Evolutionary conservation across 2,888 invertebrate genomes (phyloP).

Genomic region (Pterostichus madidus): DNA sequence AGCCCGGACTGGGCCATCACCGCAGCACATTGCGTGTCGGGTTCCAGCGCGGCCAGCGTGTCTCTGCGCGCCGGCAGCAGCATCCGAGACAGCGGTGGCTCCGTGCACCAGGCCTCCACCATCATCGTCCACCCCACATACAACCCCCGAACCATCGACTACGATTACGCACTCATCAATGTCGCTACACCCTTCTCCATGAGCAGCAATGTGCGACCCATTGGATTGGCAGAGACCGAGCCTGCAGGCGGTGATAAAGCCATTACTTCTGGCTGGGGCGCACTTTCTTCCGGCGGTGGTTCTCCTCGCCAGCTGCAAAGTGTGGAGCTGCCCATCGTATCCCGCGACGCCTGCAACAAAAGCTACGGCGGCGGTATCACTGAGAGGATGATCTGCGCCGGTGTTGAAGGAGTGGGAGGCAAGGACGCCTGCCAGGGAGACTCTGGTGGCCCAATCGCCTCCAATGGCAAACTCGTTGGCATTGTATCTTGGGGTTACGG

Average conservation of each 20-base stretch:
- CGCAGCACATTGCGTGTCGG: slow-evolving; percentile 69
- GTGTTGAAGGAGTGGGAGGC: slow-evolving; percentile 68
- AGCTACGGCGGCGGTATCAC: slow-evolving; percentile 68
- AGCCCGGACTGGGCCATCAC: slow-evolving; percentile 69
- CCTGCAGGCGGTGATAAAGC: neutral
- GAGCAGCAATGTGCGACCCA: slow-evolving; percentile 66
- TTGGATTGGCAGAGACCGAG: neutral
- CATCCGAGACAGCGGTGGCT: neutral
- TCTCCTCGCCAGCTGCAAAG: slow-evolving; percentile 71
- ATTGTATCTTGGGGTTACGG: slow-evolving; percentile 23
- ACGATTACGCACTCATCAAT: slow-evolving; percentile 12
- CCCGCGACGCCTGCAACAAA: slow-evolving; percentile 71
- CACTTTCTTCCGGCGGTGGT: neutral
- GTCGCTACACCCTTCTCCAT: slow-evolving; percentile 22
- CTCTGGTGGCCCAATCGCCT: slow-evolving; percentile 12
- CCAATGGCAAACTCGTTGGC: neutral
- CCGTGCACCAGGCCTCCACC: neutral
- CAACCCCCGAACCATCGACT: neutral
- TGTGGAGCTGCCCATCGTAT: slow-evolving; percentile 71
- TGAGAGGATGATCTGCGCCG: slow-evolving; percentile 71
- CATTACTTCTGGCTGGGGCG: slow-evolving; percentile 23
- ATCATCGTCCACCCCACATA: slow-evolving; percentile 19
- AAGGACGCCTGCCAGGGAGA: slow-evolving; percentile 70
- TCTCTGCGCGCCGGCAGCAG: slow-evolving; percentile 25
- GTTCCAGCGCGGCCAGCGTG: neutral